Evolutionary conservation across 2,888 invertebrate genomes (phyloP).

Genomic region (Mesorhabditis spiculigera): DNA sequence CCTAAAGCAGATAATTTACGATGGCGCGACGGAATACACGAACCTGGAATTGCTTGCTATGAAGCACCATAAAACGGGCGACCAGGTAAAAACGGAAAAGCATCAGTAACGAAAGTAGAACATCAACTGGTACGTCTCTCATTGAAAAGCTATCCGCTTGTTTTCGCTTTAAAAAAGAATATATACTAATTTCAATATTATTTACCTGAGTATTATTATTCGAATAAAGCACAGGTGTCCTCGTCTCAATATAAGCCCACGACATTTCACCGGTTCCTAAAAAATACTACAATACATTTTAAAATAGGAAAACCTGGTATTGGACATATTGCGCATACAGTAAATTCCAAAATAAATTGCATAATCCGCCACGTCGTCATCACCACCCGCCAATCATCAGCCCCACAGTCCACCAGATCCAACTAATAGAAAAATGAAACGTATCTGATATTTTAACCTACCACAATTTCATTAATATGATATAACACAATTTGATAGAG

Average conservation of each 20-base stretch:
- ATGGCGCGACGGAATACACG: background rate
- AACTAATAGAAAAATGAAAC: slow-evolving; percentile 67
- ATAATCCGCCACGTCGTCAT: slow-evolving; percentile 94
- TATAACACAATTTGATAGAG: slow-evolving; percentile 50
- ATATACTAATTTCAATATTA: background rate
- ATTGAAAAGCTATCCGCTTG: slow-evolving; percentile 57
- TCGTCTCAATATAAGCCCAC: slow-evolving; percentile 36
- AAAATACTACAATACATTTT: background rate
- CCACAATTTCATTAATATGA: slow-evolving; percentile 55
- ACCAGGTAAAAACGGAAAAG: slow-evolving; percentile 96
- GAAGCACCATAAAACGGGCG: slow-evolving; percentile 97
- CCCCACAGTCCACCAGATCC: slow-evolving; percentile 99
- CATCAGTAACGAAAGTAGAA: slow-evolving; percentile 96
- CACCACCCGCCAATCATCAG: slow-evolving; percentile 99
- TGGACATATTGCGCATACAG: slow-evolving; percentile 83
- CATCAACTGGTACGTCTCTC: slow-evolving; percentile 82
- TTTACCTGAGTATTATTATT: background rate
- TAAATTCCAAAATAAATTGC: slow-evolving; percentile 72
- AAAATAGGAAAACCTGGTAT: slow-evolving; percentile 25
- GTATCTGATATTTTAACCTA: slow-evolving; percentile 13
- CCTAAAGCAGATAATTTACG: slow-evolving; percentile 28
- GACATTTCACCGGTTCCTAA: slow-evolving; percentile 28
- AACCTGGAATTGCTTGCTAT: slow-evolving; percentile 86
- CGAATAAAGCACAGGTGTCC: background rate
- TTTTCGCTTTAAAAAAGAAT: background rate